These are phyloP conservation scores for Gymnopithys bicolor DNA, from an alignment of 2,797 vertebrate genomes.

Conservation along the genomic window DNA sequence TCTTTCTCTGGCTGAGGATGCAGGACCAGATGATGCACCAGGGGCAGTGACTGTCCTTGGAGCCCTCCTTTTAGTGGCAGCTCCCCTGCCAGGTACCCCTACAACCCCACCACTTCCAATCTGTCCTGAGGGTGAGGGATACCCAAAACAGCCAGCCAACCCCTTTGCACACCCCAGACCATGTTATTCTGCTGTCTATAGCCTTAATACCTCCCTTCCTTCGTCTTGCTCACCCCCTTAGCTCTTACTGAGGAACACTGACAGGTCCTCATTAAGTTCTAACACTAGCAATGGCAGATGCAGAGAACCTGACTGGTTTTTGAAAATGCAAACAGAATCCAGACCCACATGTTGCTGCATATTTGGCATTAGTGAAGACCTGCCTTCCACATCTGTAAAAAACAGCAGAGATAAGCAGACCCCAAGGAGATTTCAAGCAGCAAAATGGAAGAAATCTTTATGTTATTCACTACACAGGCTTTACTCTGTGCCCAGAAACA, in stretches of 20 bases:
- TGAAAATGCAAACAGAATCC: neutral
- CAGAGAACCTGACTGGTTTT: neutral
- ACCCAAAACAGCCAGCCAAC: rapidly evolving
- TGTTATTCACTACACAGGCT: neutral
- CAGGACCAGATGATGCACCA: neutral
- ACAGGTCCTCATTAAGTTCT: neutral
- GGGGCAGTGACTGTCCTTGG: neutral
- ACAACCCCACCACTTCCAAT: rapidly evolving
- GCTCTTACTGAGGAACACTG: neutral
- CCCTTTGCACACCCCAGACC: rapidly evolving
- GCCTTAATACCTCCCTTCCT: neutral
- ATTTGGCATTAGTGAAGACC: neutral
- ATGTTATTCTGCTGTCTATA: neutral
- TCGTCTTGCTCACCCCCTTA: neutral
- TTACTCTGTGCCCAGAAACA: neutral
- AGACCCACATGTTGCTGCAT: neutral
- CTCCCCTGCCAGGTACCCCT: neutral
- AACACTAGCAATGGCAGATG: rapidly evolving
- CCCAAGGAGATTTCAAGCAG: neutral
- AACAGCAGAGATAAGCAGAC: neutral
- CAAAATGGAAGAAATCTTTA: neutral
- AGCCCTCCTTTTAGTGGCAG: neutral
- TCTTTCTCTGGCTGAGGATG: neutral
- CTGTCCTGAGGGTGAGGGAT: rapidly evolving
- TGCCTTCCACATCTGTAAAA: neutral